These are phyloP conservation scores for Poecilus cupreus DNA, from an alignment of 2,888 invertebrate species.

Conservation along the genomic window DNA sequence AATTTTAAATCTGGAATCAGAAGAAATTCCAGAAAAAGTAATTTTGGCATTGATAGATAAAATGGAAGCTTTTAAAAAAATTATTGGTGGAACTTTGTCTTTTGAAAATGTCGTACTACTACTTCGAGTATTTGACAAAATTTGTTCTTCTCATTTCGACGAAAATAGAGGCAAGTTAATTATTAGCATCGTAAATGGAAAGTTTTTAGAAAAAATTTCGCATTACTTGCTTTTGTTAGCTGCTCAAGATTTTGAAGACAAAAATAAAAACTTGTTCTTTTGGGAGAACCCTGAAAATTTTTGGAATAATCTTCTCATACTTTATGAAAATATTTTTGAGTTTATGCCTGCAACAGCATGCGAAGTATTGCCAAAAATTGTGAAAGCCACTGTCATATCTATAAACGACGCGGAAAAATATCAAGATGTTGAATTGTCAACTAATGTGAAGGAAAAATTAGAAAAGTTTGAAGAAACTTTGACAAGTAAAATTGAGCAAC, in stretches of 20 bases:
- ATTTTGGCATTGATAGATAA: background rate
- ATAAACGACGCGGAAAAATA: background rate
- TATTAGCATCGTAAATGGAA: background rate
- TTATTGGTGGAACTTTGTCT: background rate
- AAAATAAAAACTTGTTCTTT: conserved; percentile 24
- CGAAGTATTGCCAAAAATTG: conserved; percentile 41
- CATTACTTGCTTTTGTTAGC: background rate
- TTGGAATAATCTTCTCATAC: conserved; percentile 35
- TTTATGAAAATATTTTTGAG: conserved; percentile 41
- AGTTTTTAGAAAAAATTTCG: background rate
- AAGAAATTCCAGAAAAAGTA: background rate
- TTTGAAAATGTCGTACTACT: conserved; percentile 14
- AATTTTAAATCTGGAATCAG: background rate
- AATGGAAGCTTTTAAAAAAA: background rate
- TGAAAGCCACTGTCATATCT: background rate
- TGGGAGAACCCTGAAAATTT: conserved; percentile 43
- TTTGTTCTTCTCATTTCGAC: background rate
- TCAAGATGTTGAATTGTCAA: background rate
- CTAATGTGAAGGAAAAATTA: conserved; percentile 3
- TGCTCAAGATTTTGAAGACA: conserved; percentile 10
- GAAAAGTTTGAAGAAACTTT: background rate
- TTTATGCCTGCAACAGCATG: conserved; percentile 43
- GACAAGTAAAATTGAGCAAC: background rate
- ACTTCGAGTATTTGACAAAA: conserved; percentile 4
- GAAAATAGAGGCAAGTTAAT: background rate